phyloP scores from a whole-genome alignment of 2,888 invertebrate species.

The Diarsia brunnea region DNA sequence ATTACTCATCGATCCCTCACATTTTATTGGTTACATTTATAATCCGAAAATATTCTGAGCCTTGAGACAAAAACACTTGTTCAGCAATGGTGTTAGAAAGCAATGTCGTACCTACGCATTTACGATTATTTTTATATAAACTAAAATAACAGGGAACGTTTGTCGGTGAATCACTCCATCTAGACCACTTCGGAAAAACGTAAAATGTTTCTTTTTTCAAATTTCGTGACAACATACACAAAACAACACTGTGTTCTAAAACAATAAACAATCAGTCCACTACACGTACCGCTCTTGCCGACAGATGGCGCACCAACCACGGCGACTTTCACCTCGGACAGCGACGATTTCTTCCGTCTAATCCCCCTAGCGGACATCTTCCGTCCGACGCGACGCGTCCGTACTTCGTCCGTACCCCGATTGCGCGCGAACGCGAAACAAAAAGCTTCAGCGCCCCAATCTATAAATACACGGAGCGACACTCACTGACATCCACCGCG shows the following conservation, averaged over 20 bases:
- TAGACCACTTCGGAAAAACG: not conserved
- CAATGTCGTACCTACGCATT: conserved; percentile 53
- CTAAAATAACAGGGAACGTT: conserved; percentile 42
- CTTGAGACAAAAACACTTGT: conserved; percentile 71
- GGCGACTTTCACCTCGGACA: conserved; percentile 97
- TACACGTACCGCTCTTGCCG: conserved; percentile 96
- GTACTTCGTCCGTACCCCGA: conserved; percentile 75
- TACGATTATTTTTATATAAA: conserved; percentile 57
- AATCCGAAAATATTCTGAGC: conserved; percentile 68
- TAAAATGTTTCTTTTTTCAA: not conserved
- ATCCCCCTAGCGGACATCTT: conserved; percentile 95
- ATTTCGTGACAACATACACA: conserved; percentile 35
- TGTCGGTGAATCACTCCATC: conserved; percentile 31
- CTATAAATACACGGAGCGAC: conserved; percentile 89
- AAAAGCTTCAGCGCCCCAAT: conserved; percentile 80
- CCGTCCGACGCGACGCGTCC: conserved; percentile 74
- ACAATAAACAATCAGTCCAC: conserved; percentile 43
- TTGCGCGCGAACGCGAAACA: conserved; percentile 76
- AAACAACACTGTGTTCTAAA: conserved; percentile 35
- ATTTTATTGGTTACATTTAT: conserved; percentile 63
- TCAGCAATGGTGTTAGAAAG: conserved; percentile 55
- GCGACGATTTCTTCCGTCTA: conserved; percentile 96
- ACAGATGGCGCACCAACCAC: conserved; percentile 97
- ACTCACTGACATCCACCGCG: conserved; percentile 84
- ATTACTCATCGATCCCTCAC: conserved; percentile 64